phyloP scores from a whole-genome alignment of 2,113 vertebrate genomes.

The Empidonax traillii region DNA sequence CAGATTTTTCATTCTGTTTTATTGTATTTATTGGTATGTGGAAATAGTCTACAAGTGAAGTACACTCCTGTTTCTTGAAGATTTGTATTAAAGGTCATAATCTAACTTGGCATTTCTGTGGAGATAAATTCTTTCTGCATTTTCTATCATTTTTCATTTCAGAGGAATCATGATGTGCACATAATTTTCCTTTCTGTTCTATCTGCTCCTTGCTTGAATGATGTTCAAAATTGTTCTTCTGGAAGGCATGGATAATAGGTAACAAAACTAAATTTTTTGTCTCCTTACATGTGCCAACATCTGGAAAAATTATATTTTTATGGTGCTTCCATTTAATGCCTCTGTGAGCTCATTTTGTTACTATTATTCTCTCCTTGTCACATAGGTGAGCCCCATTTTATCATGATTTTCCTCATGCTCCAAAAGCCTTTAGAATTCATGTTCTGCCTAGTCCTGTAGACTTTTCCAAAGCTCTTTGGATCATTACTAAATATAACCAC shows the following conservation, averaged over 20 bases:
- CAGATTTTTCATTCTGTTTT: not conserved
- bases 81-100: not conserved
- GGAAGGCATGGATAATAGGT: conserved; percentile 18
- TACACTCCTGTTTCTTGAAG: not conserved
- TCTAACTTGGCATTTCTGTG: not conserved
- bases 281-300: not conserved
- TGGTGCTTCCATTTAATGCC: not conserved
- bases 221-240: not conserved
- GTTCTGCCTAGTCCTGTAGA: not conserved
- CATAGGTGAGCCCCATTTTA: not conserved
- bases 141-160: not conserved
- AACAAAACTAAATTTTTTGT: conserved; percentile 30
- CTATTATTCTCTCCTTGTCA: not conserved
- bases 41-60: not conserved
- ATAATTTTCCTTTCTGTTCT: not conserved
- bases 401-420: not conserved
- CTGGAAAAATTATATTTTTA: conserved; percentile 14
- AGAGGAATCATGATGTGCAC: not conserved
- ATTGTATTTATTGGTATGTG: not conserved
- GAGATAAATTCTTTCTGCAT: not conserved
- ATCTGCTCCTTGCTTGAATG: not conserved
- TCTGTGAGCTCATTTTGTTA: not conserved
- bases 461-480: not conserved
- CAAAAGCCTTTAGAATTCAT: conserved; percentile 5
- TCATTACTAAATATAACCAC: not conserved